Evolutionary conservation across 2,113 vertebrate species (phyloP).

Genomic region (Rhinogobius similis): DNA sequence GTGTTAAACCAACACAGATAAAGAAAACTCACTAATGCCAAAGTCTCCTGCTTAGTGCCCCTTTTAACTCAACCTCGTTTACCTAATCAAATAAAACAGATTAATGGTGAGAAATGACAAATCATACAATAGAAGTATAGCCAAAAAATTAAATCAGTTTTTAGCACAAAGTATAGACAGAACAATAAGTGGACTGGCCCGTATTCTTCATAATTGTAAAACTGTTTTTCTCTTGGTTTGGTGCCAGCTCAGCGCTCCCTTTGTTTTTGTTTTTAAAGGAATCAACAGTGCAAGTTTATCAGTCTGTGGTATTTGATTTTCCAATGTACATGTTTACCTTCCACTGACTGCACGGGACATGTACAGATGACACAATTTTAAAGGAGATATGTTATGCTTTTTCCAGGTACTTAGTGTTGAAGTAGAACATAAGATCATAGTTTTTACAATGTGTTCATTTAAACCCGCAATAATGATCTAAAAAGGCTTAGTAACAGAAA

Average conservation of each 20-base stretch:
- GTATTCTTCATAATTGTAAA: not conserved
- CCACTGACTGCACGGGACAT: not conserved
- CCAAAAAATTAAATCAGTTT: slow-evolving; percentile 11
- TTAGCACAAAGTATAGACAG: not conserved
- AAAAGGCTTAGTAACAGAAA: too few species aligned
- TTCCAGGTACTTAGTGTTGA: too few species aligned
- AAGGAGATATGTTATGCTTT: too few species aligned
- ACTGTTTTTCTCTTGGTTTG: not conserved
- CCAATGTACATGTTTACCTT: not conserved
- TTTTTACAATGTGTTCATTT: too few species aligned
- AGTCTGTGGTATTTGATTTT: too few species aligned
- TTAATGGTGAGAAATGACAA: slow-evolving; percentile 37
- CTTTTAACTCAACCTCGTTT: slow-evolving; percentile 20
- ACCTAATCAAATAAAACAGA: slow-evolving; percentile 8
- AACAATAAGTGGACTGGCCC: not conserved
- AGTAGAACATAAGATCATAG: too few species aligned
- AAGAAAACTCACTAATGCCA: slow-evolving; percentile 18
- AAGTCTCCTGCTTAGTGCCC: slow-evolving; percentile 24
- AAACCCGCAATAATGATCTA: too few species aligned
- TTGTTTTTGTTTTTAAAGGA: not conserved
- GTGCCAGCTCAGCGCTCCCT: not conserved
- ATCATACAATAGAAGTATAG: slow-evolving; percentile 37
- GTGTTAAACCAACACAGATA: slow-evolving; percentile 20
- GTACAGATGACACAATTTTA: too few species aligned
- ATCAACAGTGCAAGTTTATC: too few species aligned